Conservation (phyloP, 2,113 vertebrate species). For the Megaptera novaeangliae region DNA sequence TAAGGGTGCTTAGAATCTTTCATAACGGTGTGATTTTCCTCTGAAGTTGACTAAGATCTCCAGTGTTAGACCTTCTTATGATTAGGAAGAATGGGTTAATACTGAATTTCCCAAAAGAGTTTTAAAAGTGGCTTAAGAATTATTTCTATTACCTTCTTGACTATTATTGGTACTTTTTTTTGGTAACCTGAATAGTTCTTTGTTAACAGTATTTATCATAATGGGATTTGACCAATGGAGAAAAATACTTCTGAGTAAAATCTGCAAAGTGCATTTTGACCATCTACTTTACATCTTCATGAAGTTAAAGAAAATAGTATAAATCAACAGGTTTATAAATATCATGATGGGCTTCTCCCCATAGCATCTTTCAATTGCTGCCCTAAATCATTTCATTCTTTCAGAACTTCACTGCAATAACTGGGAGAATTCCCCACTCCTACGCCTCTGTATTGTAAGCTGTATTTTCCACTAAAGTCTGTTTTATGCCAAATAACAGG, state of each 20-base stretch:
- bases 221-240: background rate
- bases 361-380: background rate
- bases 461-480: background rate
- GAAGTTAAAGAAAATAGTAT: background rate
- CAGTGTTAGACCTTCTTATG: background rate
- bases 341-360: background rate
- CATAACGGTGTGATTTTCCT: background rate
- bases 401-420: background rate
- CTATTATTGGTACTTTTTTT: background rate
- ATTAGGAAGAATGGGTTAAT: background rate
- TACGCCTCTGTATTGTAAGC: background rate
- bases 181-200: background rate
- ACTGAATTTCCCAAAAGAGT: background rate
- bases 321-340: background rate
- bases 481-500: background rate
- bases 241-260: conserved; percentile 6
- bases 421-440: background rate
- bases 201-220: background rate
- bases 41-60: background rate
- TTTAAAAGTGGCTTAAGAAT: background rate
- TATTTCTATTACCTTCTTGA: background rate
- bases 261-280: background rate
- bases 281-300: background rate
- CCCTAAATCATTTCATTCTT: background rate
- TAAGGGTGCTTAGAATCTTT: background rate